phyloP scores from a whole-genome alignment of 2,113 vertebrate genomes.

The Podarcis muralis region DNA sequence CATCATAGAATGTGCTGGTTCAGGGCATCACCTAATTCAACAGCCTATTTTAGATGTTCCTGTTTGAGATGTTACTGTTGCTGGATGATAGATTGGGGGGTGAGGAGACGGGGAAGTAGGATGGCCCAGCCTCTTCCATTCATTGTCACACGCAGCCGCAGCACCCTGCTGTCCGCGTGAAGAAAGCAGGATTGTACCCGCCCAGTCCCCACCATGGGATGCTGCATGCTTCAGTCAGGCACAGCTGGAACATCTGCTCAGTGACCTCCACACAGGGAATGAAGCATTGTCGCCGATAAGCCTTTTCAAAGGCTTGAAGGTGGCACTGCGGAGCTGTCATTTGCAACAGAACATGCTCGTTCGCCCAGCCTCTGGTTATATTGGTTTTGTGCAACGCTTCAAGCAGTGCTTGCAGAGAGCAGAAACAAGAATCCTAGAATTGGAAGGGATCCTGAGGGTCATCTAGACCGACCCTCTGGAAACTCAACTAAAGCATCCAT shows the following conservation, averaged over 20 bases:
- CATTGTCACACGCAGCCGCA: not conserved
- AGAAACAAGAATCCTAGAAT: not conserved
- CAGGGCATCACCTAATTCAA: not conserved
- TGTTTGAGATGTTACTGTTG: not conserved
- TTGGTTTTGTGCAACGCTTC: not conserved
- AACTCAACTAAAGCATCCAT: too few species aligned
- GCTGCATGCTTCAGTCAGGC: not conserved
- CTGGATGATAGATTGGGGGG: not conserved
- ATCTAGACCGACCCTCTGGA: too few species aligned
- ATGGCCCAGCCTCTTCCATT: not conserved
- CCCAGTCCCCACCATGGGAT: not conserved
- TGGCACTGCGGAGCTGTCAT: not conserved
- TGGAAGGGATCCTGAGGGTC: too few species aligned
- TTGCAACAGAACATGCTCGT: not conserved
- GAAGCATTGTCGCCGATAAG: too few species aligned
- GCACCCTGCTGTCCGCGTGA: not conserved
- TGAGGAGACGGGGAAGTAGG: not conserved
- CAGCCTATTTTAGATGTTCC: not conserved
- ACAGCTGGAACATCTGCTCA: not conserved
- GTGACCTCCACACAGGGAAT: not conserved
- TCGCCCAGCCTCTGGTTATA: not conserved
- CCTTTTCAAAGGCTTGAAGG: not conserved
- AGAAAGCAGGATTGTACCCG: not conserved
- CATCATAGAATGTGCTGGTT: conserved; percentile 9
- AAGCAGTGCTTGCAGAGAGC: not conserved